Base-by-base conservation (phyloP, 2,113 vertebrate genomes). In the Charina bottae region DNA sequence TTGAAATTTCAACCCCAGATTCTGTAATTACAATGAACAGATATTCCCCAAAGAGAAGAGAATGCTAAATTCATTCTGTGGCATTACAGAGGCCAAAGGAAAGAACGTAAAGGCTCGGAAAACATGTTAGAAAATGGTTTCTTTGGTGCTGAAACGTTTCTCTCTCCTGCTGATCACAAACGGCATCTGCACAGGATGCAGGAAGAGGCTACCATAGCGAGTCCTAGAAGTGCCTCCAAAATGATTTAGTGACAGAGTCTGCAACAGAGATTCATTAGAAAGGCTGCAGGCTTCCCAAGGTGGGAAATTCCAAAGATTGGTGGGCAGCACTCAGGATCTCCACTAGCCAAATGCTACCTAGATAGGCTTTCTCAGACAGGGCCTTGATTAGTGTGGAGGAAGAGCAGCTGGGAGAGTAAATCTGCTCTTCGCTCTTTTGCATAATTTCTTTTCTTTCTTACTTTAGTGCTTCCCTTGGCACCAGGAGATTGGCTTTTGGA, bases 361-460 rank as follows among this genome's bases (percentile, higher is more conserved):
- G 96, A 96, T 92, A 96, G 95, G 96, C 94, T 94, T 92, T 96
- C 94, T 94, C 93, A 94, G 95, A 94, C 95, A 94, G 95, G 95
- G 91, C 92, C 89, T 94, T 96, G 96, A 96, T 95, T 96, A 96
- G 95, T 92, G 95, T 96, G 93, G 96, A 96, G 97, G 95, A 96
- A 96, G 95, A 97, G 96, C 96, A 97, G 97, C 97, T 97, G 97
- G 97, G 94, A 97, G 95, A 97, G 96, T 95, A 97, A 97, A 97
- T 98, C 97, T 96, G 90, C 93, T 96, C 92, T 64, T 92, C 94
- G 96, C 93, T 94, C 97, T 97, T 92, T 97, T 98, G 97, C 97
- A 97, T 97, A 96, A 97, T 97, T 95, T 95, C 92, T 91, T 89
- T 94, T 5, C 78, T 94, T 93, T 62, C 37, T 83, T 96, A 94